Base-by-base conservation (phyloP, 2,113 vertebrate genomes). In the Lethenteron camtschaticum region DNA sequence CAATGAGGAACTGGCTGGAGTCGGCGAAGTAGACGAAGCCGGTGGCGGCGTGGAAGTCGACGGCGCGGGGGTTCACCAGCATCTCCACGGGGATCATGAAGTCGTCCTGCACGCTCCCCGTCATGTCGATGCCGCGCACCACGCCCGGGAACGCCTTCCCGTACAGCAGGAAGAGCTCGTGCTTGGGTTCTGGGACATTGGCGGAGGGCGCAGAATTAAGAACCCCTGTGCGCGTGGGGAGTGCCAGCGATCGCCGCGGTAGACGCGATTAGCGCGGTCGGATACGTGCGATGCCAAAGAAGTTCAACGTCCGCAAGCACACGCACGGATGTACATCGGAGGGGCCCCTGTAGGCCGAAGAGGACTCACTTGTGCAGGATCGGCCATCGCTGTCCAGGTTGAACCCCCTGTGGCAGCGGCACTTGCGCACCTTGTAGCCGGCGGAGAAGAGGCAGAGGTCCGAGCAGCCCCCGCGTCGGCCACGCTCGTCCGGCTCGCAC, bases 101-200 rank as follows among this genome's bases (percentile, higher is more conserved):
- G 10, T 66, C 63, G 63, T 66, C 8, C n/a, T n/a, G 63, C n/a
- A 20, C 20, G n/a, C 63, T n/a, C n/a, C 63, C 63, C 20, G 63
- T 66, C n/a, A 66, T 66, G 63, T 66, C 63, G n/a, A 66, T 66
- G 63, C 63, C 63, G 20, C 63, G 63, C 63, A 66, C 63, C 63
- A 66, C 20, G n/a, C 63, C 63, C n/a, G 63, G 63, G 8, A 9
- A 20, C n/a, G n/a, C 63, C 20, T 66, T 66, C n/a, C 63, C n/a
- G 63, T 66, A 66, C 63, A 66, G 10, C 63, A 66, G 63, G 20
- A 66, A 66, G 10, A 66, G 63, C n/a, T 66, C 63, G 63, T 66
- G 63, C 20, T 66, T 20, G 24, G 63, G 63, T 24, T 66, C 63
- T 66, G 63, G n/a, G 24, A 41, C 41, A 41, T 41, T 41, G 41